Evolutionary conservation across 2,113 vertebrate genomes (phyloP), one percentile per base, ranked within the genome.

Genomic region (Campylomormyrus tamandua): DNA sequence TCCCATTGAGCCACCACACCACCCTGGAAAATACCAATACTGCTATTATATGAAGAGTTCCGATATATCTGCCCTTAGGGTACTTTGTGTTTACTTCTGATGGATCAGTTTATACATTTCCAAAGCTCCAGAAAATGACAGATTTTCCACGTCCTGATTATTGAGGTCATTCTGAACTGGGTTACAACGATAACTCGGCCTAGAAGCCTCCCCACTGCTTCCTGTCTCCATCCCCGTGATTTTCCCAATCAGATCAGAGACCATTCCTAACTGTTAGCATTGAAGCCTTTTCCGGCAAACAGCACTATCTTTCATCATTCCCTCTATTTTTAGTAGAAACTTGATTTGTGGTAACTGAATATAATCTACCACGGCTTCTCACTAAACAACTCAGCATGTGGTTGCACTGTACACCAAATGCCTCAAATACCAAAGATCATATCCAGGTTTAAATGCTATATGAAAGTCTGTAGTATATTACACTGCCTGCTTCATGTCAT

Each of bases 91-190:
- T 86, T 13, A 50, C 48, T 50, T 27, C 15, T 42, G 74, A 45
- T 27, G 83, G 83, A 80, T 80, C 13, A 27, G 92, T 92, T 94
- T 93, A 90, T 93, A 91, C 90, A 95, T 94, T 94, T 95, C 92
- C 93, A 92, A 94, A 93, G 93, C 91, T 91, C 89, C 52, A 89
- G 89, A 87, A 93, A 95, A 95, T 95, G 94, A 94, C 92, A 95
- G 93, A 92, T 87, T 56, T 66, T 95, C 88, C 92, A 91, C 50
- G 70, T 39, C 66, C 53, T 90, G 85, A 21, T 70, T 56, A 58
- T 80, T 88, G 87, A 90, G 93, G 91, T 93, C 90, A 90, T 92
- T 93, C 90, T 94, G 89, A 80, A 90, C 58, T 2, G 15, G 42
- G 89, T 90, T 90, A 92, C 94, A 94, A 92, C 92, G 87, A 91